phyloP scores from a whole-genome alignment of 1,140 invertebrate genomes.

The Zaprionus gabonicus region DNA sequence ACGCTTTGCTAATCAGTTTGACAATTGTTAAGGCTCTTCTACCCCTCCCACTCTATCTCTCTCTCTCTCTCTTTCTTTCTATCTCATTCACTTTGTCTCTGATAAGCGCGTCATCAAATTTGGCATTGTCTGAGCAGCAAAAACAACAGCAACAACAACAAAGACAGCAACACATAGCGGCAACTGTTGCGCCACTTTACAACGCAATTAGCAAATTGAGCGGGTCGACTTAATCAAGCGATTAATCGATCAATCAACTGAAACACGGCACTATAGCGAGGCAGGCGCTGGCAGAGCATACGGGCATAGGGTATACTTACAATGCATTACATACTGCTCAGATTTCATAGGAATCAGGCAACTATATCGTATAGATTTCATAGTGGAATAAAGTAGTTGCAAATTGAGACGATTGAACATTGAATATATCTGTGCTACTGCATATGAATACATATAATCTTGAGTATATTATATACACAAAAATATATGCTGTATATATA shows the following conservation, averaged over 20 bases:
- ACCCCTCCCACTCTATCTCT: neutral
- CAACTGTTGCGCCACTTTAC: slow-evolving; percentile 40
- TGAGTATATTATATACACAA: too few species aligned
- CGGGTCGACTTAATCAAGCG: slow-evolving; percentile 67
- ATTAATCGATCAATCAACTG: slow-evolving; percentile 79
- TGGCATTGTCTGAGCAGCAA: slow-evolving; percentile 32
- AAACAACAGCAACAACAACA: neutral
- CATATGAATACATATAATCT: too few species aligned
- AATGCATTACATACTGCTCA: neutral
- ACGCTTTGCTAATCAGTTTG: slow-evolving; percentile 23
- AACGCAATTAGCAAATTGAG: slow-evolving; percentile 66
- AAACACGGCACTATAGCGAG: slow-evolving; percentile 42
- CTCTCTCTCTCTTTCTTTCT: neutral
- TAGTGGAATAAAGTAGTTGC: too few species aligned
- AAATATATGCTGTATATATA: too few species aligned
- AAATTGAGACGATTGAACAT: too few species aligned
- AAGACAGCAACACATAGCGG: neutral
- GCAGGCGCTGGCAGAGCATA: slow-evolving; percentile 13
- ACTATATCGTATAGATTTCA: neutral
- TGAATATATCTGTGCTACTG: too few species aligned
- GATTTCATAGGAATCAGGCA: neutral
- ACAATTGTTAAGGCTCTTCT: neutral
- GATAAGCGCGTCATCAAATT: slow-evolving; percentile 41
- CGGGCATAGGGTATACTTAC: neutral
- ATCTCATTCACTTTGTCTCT: neutral